A percentile compares a stretch with the other conserved stretches of the same genome.
These are phyloP conservation scores for Carduelis carduelis DNA, from an alignment of 2,797 vertebrate species.

Conservation along the genomic window DNA sequence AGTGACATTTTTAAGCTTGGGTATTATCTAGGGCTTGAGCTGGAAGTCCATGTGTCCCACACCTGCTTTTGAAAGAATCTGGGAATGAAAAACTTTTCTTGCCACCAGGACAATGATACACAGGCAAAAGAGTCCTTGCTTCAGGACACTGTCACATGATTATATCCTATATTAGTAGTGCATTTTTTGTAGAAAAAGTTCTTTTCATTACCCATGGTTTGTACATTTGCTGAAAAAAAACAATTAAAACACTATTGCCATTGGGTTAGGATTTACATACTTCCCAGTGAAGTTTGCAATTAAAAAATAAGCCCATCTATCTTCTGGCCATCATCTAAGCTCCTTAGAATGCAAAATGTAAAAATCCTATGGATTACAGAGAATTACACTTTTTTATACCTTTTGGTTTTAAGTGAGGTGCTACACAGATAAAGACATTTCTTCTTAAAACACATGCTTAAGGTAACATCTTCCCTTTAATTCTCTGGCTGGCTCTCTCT, in stretches of 20 bases:
- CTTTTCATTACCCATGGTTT: neutral
- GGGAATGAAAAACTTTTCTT: neutral
- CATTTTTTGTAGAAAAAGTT: neutral
- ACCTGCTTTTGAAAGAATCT: neutral
- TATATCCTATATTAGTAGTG: neutral
- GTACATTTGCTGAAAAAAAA: neutral
- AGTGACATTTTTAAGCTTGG: neutral
- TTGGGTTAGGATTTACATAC: neutral
- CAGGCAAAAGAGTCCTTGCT: neutral
- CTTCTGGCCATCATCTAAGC: neutral
- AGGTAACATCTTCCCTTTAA: neutral
- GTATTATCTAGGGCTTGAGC: neutral
- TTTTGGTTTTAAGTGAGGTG: neutral
- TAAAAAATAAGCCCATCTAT: neutral
- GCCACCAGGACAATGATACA: neutral
- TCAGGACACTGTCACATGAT: neutral
- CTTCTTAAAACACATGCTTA: neutral
- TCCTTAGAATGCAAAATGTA: neutral
- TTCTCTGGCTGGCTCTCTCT: neutral
- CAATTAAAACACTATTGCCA: neutral
- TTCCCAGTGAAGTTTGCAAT: neutral
- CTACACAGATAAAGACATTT: neutral
- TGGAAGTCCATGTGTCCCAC: neutral
- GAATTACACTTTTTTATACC: neutral
- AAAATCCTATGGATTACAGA: neutral